Evolutionary conservation across 2,888 invertebrate species (phyloP).

Genomic region (Andrena praecox): DNA sequence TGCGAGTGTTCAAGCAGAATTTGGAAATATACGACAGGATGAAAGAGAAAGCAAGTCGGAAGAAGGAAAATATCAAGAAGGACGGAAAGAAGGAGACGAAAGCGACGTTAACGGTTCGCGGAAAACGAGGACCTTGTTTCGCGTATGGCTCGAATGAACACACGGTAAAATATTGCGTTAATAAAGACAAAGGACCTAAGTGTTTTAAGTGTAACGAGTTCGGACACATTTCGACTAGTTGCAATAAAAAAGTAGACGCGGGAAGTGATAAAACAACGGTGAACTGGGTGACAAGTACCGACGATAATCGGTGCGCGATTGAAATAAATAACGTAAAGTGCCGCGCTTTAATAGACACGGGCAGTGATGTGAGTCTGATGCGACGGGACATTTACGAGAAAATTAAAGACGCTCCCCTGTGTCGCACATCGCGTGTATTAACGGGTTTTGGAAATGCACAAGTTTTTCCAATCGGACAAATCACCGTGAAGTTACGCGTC

Average conservation of each 20-base stretch:
- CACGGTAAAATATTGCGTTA: neutral
- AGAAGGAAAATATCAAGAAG: neutral
- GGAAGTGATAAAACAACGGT: neutral
- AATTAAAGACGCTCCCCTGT: no score
- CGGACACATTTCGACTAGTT: neutral
- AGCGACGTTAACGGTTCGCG: neutral
- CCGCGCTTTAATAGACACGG: slow-evolving; percentile 4
- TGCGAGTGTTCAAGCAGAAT: neutral
- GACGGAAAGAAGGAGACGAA: neutral
- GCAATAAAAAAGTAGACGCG: neutral
- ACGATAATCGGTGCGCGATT: neutral
- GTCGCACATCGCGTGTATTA: no score
- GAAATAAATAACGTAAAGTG: slow-evolving; percentile 2
- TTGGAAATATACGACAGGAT: neutral
- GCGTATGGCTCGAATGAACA: neutral
- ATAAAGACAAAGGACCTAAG: neutral
- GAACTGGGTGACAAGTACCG: neutral
- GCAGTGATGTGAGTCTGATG: neutral
- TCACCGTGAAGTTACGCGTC: no score
- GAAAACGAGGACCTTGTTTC: neutral
- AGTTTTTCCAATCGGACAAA: no score
- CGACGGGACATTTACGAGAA: neutral
- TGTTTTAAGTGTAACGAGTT: neutral
- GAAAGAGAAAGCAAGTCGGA: neutral
- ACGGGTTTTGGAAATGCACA: no score